Evolutionary conservation across 2,113 vertebrate species (phyloP), one percentile per base, ranked within the genome.

Genomic region (Albula goreensis): DNA sequence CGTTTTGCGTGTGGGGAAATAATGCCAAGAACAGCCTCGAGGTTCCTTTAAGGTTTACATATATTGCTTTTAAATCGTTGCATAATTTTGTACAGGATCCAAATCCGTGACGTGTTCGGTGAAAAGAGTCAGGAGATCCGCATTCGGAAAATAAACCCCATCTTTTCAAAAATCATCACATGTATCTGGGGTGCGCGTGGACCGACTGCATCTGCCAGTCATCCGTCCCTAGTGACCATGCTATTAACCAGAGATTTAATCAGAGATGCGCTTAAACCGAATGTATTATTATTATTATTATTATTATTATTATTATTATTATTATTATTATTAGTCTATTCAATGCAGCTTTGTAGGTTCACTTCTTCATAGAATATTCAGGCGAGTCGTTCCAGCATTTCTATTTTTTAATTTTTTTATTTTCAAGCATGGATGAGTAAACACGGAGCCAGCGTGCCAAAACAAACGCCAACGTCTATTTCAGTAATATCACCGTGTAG

Each of bases 161-260:
- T 91, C 90, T 88, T 91, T 88, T 91, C 91, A 66, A 60, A 60
- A 60, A 60, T 56, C 7, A 60, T 15, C 3, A 88, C 90, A 82
- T 90, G 90, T 90, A 91, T 91, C 92, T 92, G 91, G 87, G 91
- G 92, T 92, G 92, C 93, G 92, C 91, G 91, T 90, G 81, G 50
- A 13, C 52, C 80, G 85, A 89, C 91, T 89, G 88, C 89, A 91
- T 90, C 92, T 93, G 90, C 91, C 91, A 90, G 87, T 88, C 85
- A 87, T 83, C 87, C 81, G 19, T 87, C 57, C 78, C 79, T 74
- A 88, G 84, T 86, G 8, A 50, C 31, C 60, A 86, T 79, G 17
- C 52, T 41, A 51, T 80, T 83, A 70, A 88, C 89, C 83, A 87
- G 85, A 82, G 85, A 85, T 50, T 66, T 51, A 17, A 85, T 66